Evolutionary conservation across 2,797 vertebrate genomes (phyloP).

Genomic region (Chrysocyon brachyurus): DNA sequence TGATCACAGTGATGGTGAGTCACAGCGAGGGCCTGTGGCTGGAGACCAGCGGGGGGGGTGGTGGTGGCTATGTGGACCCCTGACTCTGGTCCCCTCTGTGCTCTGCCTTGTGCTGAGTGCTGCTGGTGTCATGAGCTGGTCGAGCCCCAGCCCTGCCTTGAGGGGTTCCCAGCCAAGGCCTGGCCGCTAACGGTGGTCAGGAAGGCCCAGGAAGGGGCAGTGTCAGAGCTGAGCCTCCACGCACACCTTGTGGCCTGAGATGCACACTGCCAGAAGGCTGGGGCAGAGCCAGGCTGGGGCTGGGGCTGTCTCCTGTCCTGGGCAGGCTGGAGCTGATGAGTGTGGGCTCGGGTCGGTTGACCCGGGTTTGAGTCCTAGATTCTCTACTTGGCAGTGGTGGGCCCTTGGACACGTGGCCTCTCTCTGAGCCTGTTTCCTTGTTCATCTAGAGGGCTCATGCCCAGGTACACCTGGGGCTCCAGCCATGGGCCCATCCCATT

Average conservation of each 20-base stretch:
- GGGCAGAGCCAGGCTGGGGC: background rate
- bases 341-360: background rate
- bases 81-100: too few relatives aligned
- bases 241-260: background rate
- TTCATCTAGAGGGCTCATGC: background rate
- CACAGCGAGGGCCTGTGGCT: background rate
- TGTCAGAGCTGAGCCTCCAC: background rate
- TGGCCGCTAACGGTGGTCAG: background rate
- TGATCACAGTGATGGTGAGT: background rate
- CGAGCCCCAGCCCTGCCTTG: background rate
- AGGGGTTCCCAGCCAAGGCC: background rate
- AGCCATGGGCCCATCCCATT: background rate
- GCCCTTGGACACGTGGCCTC: background rate
- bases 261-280: background rate
- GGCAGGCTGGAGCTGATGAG: background rate
- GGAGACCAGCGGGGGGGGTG: background rate
- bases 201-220: background rate
- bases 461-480: background rate
- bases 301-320: background rate
- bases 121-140: background rate
- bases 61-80: accelerated
- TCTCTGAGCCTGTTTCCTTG: background rate
- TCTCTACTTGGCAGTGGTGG: background rate
- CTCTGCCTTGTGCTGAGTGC: background rate
- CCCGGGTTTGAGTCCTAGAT: background rate